phyloP scores from a whole-genome alignment of 2,888 invertebrate genomes.

The Poecilobothrus nobilitatus region DNA sequence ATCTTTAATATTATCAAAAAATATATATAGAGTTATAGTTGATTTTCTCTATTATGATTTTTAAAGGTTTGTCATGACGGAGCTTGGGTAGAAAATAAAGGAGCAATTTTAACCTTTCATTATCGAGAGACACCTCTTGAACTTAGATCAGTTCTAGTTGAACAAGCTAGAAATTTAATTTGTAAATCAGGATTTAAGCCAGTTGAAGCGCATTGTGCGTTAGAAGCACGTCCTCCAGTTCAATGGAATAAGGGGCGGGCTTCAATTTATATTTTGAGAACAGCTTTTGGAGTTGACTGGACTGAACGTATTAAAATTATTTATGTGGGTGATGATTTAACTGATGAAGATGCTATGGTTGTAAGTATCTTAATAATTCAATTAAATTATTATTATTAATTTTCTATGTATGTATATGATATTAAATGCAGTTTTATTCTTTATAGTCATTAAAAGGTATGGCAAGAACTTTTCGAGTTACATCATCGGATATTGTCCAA shows the following conservation, averaged over 20 bases:
- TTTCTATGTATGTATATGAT: neutral
- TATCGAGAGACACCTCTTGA: conserved; percentile 72
- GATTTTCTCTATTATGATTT: no score
- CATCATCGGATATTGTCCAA: conserved; percentile 73
- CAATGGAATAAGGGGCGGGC: conserved; percentile 87
- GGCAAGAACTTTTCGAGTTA: conserved; percentile 86
- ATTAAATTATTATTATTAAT: neutral
- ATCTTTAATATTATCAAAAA: neutral
- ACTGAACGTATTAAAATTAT: conserved; percentile 81
- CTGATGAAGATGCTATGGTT: conserved; percentile 86
- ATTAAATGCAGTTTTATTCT: conserved; percentile 15
- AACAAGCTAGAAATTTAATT: conserved; percentile 64
- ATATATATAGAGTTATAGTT: no score
- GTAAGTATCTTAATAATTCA: conserved; percentile 42
- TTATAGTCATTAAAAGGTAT: conserved; percentile 78
- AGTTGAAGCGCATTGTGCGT: conserved; percentile 72
- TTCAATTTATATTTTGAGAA: conserved; percentile 80
- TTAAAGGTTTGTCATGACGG: conserved; percentile 70
- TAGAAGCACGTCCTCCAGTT: conserved; percentile 86
- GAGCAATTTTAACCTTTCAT: conserved; percentile 77
- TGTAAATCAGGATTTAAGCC: conserved; percentile 69
- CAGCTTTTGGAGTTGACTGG: conserved; percentile 87
- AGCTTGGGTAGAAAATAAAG: conserved; percentile 89
- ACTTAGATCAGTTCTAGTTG: conserved; percentile 58
- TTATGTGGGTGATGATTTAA: conserved; percentile 80